These are phyloP conservation scores for Diadema setosum DNA, from an alignment of 35 echinoderm and acorn worm species.

Conservation along the genomic window DNA sequence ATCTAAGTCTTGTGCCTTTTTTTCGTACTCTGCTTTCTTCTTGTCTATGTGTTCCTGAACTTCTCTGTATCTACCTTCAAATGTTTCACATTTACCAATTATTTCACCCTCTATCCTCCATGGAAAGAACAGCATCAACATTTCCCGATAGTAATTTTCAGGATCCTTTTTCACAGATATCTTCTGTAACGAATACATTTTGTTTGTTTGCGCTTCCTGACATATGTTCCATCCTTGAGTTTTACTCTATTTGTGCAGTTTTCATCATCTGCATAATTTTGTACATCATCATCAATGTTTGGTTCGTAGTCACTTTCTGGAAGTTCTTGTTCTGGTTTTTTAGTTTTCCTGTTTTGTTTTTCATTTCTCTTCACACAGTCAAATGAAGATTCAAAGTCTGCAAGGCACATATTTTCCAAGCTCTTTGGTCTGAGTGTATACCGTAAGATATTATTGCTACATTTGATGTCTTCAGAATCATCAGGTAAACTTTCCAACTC, in stretches of 20 bases:
- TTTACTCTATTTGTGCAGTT: background rate
- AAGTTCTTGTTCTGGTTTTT: no score
- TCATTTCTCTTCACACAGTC: background rate
- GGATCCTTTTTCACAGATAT: background rate
- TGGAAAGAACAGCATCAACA: background rate
- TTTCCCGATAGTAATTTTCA: background rate
- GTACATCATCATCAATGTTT: background rate
- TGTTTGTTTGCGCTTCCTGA: background rate
- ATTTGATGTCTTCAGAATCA: constrained; percentile 19
- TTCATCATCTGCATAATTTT: background rate
- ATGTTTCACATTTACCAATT: background rate
- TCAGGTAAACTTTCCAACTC: constrained; percentile 7
- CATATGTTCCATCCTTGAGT: background rate
- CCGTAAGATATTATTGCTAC: background rate
- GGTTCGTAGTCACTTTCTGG: background rate
- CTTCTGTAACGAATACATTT: background rate
- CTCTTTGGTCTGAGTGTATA: background rate
- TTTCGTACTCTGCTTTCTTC: background rate
- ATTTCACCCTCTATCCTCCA: background rate
- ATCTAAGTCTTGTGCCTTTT: background rate
- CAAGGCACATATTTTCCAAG: background rate
- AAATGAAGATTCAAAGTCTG: constrained; percentile 14
- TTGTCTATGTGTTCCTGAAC: background rate
- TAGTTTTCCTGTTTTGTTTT: background rate
- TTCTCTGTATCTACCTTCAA: background rate